These are phyloP conservation scores for Deroplatys truncata DNA, from an alignment of 2,888 invertebrate genomes.

Conservation along the genomic window DNA sequence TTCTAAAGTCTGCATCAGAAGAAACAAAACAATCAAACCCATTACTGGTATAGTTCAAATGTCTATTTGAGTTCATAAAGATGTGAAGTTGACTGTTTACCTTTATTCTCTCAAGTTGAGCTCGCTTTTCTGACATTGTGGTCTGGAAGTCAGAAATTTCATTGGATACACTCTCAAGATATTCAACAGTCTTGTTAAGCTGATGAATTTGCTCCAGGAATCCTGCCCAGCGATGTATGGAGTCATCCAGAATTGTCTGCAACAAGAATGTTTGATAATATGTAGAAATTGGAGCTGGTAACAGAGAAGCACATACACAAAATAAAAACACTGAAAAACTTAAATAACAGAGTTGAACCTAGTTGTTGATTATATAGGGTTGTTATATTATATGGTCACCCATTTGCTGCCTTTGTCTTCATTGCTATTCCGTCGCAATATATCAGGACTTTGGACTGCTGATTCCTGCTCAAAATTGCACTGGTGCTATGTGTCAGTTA, in stretches of 20 bases:
- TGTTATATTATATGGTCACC: too few relatives aligned
- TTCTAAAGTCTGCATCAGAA: slow-evolving; percentile 57
- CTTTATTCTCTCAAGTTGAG: slow-evolving; percentile 80
- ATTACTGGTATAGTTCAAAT: background rate
- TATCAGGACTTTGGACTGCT: too few relatives aligned
- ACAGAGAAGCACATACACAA: too few relatives aligned
- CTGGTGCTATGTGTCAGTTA: too few relatives aligned
- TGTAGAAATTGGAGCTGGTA: background rate
- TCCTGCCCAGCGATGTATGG: slow-evolving; percentile 87
- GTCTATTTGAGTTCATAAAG: background rate
- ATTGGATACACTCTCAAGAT: slow-evolving; percentile 67
- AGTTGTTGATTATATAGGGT: too few relatives aligned
- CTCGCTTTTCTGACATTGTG: slow-evolving; percentile 80
- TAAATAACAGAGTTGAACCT: too few relatives aligned
- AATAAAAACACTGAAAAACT: too few relatives aligned
- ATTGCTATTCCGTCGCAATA: too few relatives aligned
- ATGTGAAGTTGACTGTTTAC: slow-evolving; percentile 26
- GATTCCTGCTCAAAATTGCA: too few relatives aligned
- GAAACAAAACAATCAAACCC: background rate
- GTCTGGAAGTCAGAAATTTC: slow-evolving; percentile 73
- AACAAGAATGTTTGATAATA: background rate
- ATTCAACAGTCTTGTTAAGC: slow-evolving; percentile 75
- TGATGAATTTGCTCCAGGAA: slow-evolving; percentile 84
- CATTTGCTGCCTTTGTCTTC: too few relatives aligned
- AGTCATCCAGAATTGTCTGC: slow-evolving; percentile 72